phyloP scores from a whole-genome alignment of 92 coral and sea anemone genomes.

The Palythoa grandis region DNA sequence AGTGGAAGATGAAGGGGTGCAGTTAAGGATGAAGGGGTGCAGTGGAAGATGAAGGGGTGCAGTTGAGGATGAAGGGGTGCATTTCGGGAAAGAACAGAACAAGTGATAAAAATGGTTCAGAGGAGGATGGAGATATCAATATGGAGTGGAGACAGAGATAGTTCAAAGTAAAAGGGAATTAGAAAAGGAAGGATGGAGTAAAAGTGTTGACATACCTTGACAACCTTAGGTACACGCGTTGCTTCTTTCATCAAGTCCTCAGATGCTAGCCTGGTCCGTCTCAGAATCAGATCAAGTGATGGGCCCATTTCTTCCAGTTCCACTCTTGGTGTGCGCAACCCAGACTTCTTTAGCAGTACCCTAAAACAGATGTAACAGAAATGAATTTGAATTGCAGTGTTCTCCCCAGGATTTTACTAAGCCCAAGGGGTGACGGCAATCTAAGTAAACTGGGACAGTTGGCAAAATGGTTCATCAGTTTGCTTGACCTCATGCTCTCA shows the following conservation, averaged over 20 bases:
- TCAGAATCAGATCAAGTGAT: slow-evolving; percentile 74
- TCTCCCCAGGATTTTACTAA: no score
- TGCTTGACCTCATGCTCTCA: neutral
- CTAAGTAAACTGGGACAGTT: no score
- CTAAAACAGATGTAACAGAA: slow-evolving; percentile 51
- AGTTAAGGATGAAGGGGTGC: neutral
- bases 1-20: neutral
- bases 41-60: neutral
- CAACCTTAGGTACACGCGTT: slow-evolving; percentile 75
- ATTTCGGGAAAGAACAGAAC: neutral
- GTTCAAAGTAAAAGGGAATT: neutral
- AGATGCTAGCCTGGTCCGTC: slow-evolving; percentile 93
- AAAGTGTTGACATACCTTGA: slow-evolving; percentile 60
- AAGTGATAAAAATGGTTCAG: neutral
- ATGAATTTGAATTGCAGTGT: neutral
- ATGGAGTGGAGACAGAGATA: no score
- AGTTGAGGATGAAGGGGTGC: neutral
- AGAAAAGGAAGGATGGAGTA: neutral
- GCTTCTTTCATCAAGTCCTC: slow-evolving; percentile 94
- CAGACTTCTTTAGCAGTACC: slow-evolving; percentile 88
- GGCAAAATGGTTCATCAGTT: no score
- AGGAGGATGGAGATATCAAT: neutral
- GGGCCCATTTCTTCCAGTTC: slow-evolving; percentile 99
- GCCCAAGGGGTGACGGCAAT: no score
- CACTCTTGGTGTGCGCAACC: slow-evolving; percentile 89